Evolutionary conservation across 2,797 vertebrate species (phyloP).

Genomic region (Psittacula derbiana): DNA sequence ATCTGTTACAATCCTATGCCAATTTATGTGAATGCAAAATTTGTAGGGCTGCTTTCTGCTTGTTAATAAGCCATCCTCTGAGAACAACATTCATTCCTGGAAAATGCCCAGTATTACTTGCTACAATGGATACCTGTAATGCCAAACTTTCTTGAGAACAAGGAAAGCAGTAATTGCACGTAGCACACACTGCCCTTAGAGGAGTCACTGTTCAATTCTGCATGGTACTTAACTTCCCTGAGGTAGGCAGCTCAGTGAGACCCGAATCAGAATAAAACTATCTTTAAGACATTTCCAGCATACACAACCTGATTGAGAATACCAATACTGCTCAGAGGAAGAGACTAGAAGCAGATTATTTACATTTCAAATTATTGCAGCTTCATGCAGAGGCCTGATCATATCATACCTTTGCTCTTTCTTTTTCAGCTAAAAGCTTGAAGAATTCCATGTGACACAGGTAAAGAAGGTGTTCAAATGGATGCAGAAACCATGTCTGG

Average conservation of each 20-base stretch:
- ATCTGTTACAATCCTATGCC: constrained; percentile 69
- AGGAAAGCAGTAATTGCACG: neutral
- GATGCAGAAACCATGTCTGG: neutral
- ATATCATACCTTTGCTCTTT: neutral
- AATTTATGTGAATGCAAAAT: constrained; percentile 62
- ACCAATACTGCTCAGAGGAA: neutral
- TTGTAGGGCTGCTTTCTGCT: constrained; percentile 6
- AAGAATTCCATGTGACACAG: neutral
- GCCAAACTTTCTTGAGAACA: neutral
- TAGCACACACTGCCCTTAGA: neutral
- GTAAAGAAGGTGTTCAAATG: neutral
- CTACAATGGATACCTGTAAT: neutral
- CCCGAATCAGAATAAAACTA: neutral
- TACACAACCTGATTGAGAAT: neutral
- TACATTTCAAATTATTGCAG: neutral
- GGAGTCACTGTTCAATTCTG: neutral
- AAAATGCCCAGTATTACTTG: neutral
- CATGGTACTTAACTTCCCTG: neutral
- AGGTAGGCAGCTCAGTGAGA: neutral
- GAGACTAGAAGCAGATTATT: neutral
- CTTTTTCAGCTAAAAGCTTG: neutral
- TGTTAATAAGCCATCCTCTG: constrained; percentile 46
- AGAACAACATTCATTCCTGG: neutral
- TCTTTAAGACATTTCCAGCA: neutral
- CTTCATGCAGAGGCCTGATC: neutral